Base-by-base conservation (phyloP, 2,888 invertebrate genomes). In the Antheraea assamensis region DNA sequence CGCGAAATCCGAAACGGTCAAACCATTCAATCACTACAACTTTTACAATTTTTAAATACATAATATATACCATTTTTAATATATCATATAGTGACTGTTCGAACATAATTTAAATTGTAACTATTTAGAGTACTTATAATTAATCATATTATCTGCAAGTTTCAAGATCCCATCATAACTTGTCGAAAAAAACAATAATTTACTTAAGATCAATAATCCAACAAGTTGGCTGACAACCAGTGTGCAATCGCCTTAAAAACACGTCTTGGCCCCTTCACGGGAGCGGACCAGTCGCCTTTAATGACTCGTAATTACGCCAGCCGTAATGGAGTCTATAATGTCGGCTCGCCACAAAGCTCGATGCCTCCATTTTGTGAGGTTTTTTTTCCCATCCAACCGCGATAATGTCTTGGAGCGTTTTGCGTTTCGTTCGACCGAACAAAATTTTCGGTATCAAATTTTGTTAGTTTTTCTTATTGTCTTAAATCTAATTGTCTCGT, bases 241-340 rank as follows among this genome's bases (percentile, higher is more conserved):
- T 73, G 70, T 70, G 58, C 47, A 30, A 55, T 24, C 21, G n/a
- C 42, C 70, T 42, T 73, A 52, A 52, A 27, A 5, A 68, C 58
- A 55, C 86, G 87, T 82, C 35, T 68, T 80, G 79, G 74, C 76
- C 80, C 83, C 84, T 70, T 84, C 82, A 82, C 88, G 86, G 88
- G 87, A 88, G 91, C 90, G 86, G 83, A 81, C 81, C 79, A 82
- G 80, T 78, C 81, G 81, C 76, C 82, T 86, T 90, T 94, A 94
- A 94, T 93, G 92, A 92, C 91, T 87, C 87, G 90, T 92, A 93
- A 94, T 94, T 93, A 92, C 92, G 88, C 79, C 78, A 82, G 79
- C 75, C 82, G 92, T 93, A 93, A 93, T 93, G 90, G 92, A 88
- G 87, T 84, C 88, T 76, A 88, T 87, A 88, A 90, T 89, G 89